Evolutionary conservation across 1,140 invertebrate species (phyloP).

Genomic region (Monochamus saltuarius): DNA sequence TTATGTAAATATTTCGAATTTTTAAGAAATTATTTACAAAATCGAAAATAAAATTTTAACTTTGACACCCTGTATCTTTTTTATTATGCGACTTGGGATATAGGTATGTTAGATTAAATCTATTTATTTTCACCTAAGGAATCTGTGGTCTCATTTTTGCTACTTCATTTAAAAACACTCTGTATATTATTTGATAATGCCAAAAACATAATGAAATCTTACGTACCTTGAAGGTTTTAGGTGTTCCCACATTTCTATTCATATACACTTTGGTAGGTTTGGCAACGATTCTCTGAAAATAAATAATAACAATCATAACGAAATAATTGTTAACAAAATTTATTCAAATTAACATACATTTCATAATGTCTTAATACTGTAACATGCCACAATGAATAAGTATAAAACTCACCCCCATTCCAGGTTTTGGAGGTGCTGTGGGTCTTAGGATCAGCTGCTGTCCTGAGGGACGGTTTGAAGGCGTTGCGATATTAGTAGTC

Average conservation of each 20-base stretch:
- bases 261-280: constrained; percentile 42
- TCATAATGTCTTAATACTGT: constrained; percentile 9
- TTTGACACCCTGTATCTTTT: too few relatives aligned
- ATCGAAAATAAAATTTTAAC: too few relatives aligned
- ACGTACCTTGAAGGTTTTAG: constrained; percentile 26
- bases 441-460: constrained; percentile 34
- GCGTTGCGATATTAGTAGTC: constrained; percentile 17
- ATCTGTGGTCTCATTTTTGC: too few relatives aligned
- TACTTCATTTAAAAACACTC: not conserved
- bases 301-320: constrained; percentile 9
- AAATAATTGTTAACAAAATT: constrained; percentile 12
- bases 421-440: constrained; percentile 29
- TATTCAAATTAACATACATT: constrained; percentile 18
- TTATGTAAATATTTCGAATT: too few relatives aligned
- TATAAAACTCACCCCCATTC: constrained; percentile 37
- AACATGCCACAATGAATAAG: constrained; percentile 23
- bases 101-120: too few relatives aligned
- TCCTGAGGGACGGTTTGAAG: constrained; percentile 13
- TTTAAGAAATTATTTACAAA: too few relatives aligned
- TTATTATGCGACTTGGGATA: too few relatives aligned
- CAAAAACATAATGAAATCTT: not conserved
- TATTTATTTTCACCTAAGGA: too few relatives aligned
- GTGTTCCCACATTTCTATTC: constrained; percentile 26
- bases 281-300: constrained; percentile 34
- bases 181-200: not conserved